Conservation (phyloP, 1,140 invertebrate species). For the Diabrotica undecimpunctata region DNA sequence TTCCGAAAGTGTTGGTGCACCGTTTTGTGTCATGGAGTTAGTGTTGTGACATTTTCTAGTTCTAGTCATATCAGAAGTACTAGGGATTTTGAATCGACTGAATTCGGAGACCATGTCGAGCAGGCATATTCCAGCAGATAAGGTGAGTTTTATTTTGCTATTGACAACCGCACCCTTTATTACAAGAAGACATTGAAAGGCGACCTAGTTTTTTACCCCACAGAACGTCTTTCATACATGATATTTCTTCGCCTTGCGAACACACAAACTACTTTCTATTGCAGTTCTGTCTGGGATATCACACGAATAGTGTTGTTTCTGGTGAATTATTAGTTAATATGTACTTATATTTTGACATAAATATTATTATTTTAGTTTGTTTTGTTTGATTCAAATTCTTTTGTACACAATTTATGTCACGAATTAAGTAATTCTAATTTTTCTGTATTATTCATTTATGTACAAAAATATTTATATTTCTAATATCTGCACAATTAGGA, state of each 20-base stretch:
- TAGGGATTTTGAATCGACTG: constrained; percentile 11
- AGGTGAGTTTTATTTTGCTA: constrained; percentile 18
- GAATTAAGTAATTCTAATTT: too few relatives aligned
- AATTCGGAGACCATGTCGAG: constrained; percentile 16
- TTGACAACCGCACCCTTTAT: constrained; percentile 20
- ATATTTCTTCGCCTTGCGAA: constrained; percentile 12
- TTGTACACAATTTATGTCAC: too few relatives aligned
- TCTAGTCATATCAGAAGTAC: constrained; percentile 8
- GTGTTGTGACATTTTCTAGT: constrained; percentile 20
- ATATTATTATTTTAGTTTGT: too few relatives aligned
- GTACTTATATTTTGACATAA: too few relatives aligned
- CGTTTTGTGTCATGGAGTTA: constrained; percentile 19
- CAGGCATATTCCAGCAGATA: constrained; percentile 23
- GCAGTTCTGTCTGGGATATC: not conserved
- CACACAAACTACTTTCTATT: not conserved
- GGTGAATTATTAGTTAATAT: too few relatives aligned
- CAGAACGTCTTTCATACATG: constrained; percentile 12
- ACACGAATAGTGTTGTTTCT: too few relatives aligned
- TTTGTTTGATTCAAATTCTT: too few relatives aligned
- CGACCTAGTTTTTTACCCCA: constrained; percentile 22
- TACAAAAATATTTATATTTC: too few relatives aligned
- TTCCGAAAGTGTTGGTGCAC: constrained; percentile 13
- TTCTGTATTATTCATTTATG: too few relatives aligned
- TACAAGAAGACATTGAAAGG: constrained; percentile 13
- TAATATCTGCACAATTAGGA: too few relatives aligned